Evolutionary conservation across 2,113 vertebrate species (phyloP).

Genomic region (Prunella fulvescens): DNA sequence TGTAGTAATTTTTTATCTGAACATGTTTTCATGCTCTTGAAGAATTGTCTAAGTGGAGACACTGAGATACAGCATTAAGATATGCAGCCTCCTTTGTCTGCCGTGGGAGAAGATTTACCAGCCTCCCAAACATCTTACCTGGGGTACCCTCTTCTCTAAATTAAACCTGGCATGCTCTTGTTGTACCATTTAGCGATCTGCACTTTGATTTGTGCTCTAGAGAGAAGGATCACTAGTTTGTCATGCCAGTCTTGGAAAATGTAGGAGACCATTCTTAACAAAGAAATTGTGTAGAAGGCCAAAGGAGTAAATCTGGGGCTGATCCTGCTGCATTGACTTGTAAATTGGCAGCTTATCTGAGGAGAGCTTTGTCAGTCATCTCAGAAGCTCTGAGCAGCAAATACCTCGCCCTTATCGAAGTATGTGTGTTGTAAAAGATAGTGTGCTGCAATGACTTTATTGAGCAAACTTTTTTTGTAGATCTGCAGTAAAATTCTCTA

Average conservation of each 20-base stretch:
- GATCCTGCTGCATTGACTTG: background rate
- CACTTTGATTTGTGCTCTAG: background rate
- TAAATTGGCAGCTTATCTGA: background rate
- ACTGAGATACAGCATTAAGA: background rate
- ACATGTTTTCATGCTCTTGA: background rate
- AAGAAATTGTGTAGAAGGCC: background rate
- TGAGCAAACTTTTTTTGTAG: background rate
- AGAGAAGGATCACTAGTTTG: background rate
- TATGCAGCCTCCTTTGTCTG: background rate
- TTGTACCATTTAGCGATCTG: background rate
- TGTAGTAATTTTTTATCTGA: background rate
- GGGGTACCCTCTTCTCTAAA: background rate
- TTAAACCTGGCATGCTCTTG: background rate
- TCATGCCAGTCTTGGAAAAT: background rate
- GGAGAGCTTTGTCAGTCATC: background rate
- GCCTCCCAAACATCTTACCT: background rate
- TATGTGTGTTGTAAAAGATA: background rate
- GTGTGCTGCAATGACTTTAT: background rate
- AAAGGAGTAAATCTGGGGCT: background rate
- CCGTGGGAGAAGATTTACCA: background rate
- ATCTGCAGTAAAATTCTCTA: background rate
- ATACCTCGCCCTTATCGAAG: background rate
- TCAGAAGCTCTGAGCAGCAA: background rate
- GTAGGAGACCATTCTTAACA: background rate
- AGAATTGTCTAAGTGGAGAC: background rate